These are phyloP conservation scores for Argyrosomus japonicus DNA, from an alignment of 2,113 vertebrate genomes.

Conservation along the genomic window DNA sequence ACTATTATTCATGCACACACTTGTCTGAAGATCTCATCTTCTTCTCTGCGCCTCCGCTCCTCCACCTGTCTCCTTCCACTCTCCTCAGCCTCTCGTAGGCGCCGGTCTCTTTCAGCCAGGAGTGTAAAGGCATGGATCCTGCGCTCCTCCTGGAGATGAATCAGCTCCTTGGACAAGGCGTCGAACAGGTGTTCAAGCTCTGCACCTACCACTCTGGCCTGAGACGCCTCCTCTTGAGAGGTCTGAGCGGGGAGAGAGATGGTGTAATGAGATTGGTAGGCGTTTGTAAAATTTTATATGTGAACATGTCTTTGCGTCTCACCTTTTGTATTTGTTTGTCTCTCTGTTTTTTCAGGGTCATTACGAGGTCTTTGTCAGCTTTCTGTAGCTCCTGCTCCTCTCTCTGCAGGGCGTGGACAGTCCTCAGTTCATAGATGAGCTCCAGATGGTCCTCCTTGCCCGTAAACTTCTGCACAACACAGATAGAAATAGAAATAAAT, in stretches of 20 bases:
- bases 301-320: slow-evolving; percentile 13
- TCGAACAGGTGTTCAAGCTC: slow-evolving; percentile 87
- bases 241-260: slow-evolving; percentile 69
- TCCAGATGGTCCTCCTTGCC: slow-evolving; percentile 88
- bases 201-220: slow-evolving; percentile 83
- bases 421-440: slow-evolving; percentile 90
- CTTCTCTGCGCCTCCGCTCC: slow-evolving; percentile 84
- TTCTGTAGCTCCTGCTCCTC: slow-evolving; percentile 85
- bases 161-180: slow-evolving; percentile 93
- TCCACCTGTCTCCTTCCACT: slow-evolving; percentile 91
- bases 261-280: not conserved
- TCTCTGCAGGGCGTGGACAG: slow-evolving; percentile 85
- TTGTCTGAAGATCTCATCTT: slow-evolving; percentile 93
- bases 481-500: not conserved
- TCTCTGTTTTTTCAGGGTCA: slow-evolving; percentile 84
- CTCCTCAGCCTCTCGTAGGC: slow-evolving; percentile 91
- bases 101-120: slow-evolving; percentile 90
- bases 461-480: slow-evolving; percentile 88
- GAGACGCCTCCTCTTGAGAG: slow-evolving; percentile 78
- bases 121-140: slow-evolving; percentile 90
- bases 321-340: slow-evolving; percentile 85
- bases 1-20: slow-evolving; percentile 59
- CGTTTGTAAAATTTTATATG: not conserved
- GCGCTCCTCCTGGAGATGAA: slow-evolving; percentile 91
- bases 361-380: slow-evolving; percentile 80